Evolutionary conservation across 2,113 vertebrate species (phyloP).

Genomic region (Protomyctophum bolini): DNA sequence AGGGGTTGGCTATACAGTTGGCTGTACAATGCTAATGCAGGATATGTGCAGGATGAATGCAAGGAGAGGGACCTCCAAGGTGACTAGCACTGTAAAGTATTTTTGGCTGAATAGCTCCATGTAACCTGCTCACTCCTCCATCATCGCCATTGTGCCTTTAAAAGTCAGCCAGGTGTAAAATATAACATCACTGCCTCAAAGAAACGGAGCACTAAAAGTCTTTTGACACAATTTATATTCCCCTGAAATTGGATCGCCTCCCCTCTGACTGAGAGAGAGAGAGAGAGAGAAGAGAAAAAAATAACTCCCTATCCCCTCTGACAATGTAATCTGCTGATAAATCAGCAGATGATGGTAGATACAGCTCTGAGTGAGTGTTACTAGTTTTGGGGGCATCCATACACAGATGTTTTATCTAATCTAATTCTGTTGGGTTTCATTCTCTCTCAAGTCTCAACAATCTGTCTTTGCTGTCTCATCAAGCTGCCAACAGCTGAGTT

Average conservation of each 20-base stretch:
- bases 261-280: neutral
- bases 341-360: slow-evolving; percentile 48
- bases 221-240: slow-evolving; percentile 31
- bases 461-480: no score
- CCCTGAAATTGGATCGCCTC: slow-evolving; percentile 5
- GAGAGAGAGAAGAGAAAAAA: neutral
- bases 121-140: neutral
- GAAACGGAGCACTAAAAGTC: slow-evolving; percentile 7
- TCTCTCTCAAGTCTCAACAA: no score
- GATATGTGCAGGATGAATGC: no score
- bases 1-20: no score
- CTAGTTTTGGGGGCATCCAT: slow-evolving; percentile 37
- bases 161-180: slow-evolving; percentile 10
- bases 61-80: no score
- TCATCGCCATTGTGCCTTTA: slow-evolving; percentile 15
- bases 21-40: no score
- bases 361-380: slow-evolving; percentile 34
- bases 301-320: slow-evolving; percentile 14
- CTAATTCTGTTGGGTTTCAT: slow-evolving; percentile 8
- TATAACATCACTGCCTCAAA: neutral
- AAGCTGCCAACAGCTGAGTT: no score
- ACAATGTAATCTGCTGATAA: slow-evolving; percentile 48
- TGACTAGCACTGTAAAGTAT: no score
- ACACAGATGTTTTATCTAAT: slow-evolving; percentile 63
- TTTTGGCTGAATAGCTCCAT: no score